Percentiles rank a stretch among this genome's conserved stretches.
Evolutionary conservation across 2,888 invertebrate genomes (phyloP).

Genomic region (Galeruca laticollis): DNA sequence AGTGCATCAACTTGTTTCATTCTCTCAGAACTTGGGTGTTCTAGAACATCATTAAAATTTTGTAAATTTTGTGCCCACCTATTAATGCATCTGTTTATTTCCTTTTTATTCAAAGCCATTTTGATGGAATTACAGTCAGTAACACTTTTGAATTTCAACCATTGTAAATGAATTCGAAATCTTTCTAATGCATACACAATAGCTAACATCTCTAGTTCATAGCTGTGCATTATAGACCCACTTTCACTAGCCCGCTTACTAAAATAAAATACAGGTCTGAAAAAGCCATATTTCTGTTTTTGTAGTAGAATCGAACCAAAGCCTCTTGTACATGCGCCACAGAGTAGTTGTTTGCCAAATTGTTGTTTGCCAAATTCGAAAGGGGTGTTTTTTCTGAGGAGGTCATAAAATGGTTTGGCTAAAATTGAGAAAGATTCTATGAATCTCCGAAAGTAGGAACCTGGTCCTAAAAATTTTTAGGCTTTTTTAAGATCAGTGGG

Average conservation of each 20-base stretch:
- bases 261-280: conserved; percentile 56
- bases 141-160: too few species aligned
- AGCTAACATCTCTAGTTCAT: conserved; percentile 56
- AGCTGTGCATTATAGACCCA: conserved; percentile 58
- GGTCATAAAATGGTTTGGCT: conserved; percentile 49
- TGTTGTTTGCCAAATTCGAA: conserved; percentile 49
- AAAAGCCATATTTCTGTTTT: conserved; percentile 40
- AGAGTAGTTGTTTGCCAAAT: conserved; percentile 54
- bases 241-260: too few species aligned
- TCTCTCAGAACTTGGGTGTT: conserved; percentile 41
- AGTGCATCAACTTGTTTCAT: conserved; percentile 58
- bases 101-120: conserved; percentile 53
- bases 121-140: conserved; percentile 56
- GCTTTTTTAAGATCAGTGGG: conserved; percentile 40
- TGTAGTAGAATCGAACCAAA: conserved; percentile 50
- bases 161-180: conserved; percentile 56
- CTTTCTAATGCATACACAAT: conserved; percentile 52
- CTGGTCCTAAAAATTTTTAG: conserved; percentile 49
- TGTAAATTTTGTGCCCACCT: conserved; percentile 53
- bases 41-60: too few species aligned
- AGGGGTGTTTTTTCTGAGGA: conserved; percentile 45
- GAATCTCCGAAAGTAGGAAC: conserved; percentile 52
- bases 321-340: too few species aligned
- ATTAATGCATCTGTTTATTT: conserved; percentile 54
- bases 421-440: conserved; percentile 47